These are phyloP conservation scores for Rhinophrynus dorsalis DNA, from an alignment of 2,797 vertebrate species.

Conservation along the genomic window DNA sequence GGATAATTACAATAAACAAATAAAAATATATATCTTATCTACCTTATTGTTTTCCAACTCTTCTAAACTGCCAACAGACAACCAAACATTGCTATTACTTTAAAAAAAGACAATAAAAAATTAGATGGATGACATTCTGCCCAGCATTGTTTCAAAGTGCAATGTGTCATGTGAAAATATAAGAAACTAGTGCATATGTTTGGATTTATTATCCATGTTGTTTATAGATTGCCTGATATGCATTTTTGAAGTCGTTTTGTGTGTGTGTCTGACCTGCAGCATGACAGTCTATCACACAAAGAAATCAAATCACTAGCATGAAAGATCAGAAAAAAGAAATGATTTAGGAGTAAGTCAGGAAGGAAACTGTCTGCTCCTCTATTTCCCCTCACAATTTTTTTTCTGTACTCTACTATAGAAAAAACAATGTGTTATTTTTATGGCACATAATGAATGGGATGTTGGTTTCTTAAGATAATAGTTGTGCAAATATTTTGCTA, in stretches of 20 bases:
- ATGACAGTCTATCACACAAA: conserved; percentile 55
- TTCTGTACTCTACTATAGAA: conserved; percentile 64
- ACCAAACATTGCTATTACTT: too few relatives aligned
- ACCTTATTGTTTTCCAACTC: too few relatives aligned
- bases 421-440: conserved; percentile 77
- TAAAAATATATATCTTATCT: too few relatives aligned
- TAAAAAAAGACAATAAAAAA: too few relatives aligned
- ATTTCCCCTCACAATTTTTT: conserved; percentile 77
- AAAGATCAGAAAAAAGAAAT: conserved; percentile 48
- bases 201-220: not conserved
- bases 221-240: conserved; percentile 28
- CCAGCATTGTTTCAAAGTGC: conserved; percentile 21
- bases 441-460: conserved; percentile 61
- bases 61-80: too few relatives aligned
- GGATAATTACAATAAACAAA: too few relatives aligned
- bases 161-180: conserved; percentile 7
- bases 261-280: conserved; percentile 10
- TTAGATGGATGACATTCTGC: not conserved
- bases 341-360: conserved; percentile 79
- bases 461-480: conserved; percentile 59
- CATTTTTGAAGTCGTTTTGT: conserved; percentile 13
- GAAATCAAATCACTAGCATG: conserved; percentile 18
- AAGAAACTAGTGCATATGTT: conserved; percentile 5
- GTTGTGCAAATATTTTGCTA: conserved; percentile 51
- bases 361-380: conserved; percentile 92